Conservation (phyloP, 2,113 vertebrate species). For the Eubucco bourcierii region DNA sequence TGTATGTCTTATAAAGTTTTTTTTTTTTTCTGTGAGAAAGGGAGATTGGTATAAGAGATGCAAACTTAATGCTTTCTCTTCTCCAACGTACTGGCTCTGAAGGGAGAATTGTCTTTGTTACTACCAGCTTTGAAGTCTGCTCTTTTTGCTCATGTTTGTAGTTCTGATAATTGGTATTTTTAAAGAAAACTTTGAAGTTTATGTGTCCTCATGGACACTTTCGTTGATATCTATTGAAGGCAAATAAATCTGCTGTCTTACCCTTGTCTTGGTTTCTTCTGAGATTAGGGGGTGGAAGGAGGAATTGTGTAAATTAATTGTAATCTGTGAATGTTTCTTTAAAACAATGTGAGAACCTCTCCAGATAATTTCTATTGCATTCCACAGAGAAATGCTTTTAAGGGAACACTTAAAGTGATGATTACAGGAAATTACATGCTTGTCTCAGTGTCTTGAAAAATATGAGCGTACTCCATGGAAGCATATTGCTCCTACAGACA, state of each 20-base stretch:
- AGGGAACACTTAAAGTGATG: neutral
- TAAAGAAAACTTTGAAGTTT: neutral
- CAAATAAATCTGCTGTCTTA: neutral
- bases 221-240: neutral
- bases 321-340: neutral
- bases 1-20: neutral
- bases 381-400: conserved; percentile 12
- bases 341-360: conserved; percentile 1
- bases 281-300: neutral
- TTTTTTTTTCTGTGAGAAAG: neutral
- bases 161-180: neutral
- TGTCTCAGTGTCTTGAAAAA: neutral
- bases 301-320: neutral
- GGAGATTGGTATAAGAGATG: neutral
- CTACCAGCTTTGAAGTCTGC: neutral
- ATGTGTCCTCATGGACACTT: neutral
- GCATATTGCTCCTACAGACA: neutral
- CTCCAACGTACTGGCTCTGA: neutral
- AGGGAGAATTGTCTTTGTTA: neutral
- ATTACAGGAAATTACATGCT: neutral
- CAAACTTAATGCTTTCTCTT: neutral
- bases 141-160: neutral
- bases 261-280: neutral
- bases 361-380: neutral
- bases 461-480: neutral